Conservation (phyloP, 2,888 invertebrate species). For the Napeogenes sylphis region DNA sequence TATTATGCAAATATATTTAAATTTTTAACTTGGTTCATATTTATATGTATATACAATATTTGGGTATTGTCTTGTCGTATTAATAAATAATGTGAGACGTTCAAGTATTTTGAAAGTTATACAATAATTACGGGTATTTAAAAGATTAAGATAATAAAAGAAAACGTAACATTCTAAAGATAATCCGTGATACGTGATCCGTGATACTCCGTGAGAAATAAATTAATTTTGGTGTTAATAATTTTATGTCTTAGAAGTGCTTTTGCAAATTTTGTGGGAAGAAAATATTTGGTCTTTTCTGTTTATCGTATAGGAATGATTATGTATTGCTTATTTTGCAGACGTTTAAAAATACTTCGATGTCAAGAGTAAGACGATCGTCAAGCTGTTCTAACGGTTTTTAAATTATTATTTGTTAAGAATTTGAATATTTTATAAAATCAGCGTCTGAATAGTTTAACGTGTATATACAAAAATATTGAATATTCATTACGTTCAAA, state of each 20-base stretch:
- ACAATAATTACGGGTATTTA: conserved; percentile 4
- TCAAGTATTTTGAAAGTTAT: conserved; percentile 12
- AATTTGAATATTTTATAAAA: conserved; percentile 4
- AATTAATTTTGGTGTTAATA: conserved; percentile 22
- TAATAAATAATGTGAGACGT: background rate
- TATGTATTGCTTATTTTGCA: conserved; percentile 8
- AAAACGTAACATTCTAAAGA: conserved; percentile 6
- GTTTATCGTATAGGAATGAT: conserved; percentile 1
- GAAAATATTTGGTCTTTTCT: conserved; percentile 1
- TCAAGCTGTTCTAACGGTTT: background rate
- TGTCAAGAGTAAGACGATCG: no score
- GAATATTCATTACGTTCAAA: conserved; percentile 24
- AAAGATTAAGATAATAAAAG: no score
- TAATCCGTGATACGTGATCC: no score
- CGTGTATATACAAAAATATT: conserved; percentile 12
- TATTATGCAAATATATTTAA: conserved; percentile 31
- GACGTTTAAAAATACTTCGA: background rate
- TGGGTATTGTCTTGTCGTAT: conserved; percentile 9
- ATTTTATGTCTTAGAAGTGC: conserved; percentile 21
- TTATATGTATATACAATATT: background rate
- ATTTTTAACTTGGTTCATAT: background rate
- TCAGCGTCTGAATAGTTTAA: conserved; percentile 3
- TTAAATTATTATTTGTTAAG: background rate
- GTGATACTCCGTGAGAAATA: conserved; percentile 18
- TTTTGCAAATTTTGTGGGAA: conserved; percentile 23